Conservation (phyloP, 2,113 vertebrate genomes). For the Stegostoma tigrinum region DNA sequence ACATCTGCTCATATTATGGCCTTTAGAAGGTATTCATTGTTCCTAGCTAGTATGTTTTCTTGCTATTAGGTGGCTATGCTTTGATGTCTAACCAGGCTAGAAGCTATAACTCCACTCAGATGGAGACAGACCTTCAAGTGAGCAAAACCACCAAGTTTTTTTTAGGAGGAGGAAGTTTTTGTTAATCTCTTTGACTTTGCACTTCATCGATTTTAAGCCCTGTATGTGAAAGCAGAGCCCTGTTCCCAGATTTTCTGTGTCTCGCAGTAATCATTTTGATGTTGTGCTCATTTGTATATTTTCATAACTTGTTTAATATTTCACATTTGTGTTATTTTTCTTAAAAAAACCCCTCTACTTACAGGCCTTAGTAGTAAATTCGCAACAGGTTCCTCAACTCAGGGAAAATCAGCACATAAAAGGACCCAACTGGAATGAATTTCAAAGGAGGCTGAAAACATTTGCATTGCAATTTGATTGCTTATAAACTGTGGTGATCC, state of each 20-base stretch:
- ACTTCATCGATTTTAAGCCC: background rate
- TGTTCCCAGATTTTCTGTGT: background rate
- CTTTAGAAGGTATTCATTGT: background rate
- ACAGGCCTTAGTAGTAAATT: slow-evolving; percentile 36
- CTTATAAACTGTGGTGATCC: background rate
- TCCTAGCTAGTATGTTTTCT: background rate
- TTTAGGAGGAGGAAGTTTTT: background rate
- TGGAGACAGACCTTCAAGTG: background rate
- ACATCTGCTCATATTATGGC: too few species aligned
- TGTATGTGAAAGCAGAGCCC: background rate
- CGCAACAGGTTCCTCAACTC: slow-evolving; percentile 69
- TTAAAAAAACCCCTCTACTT: background rate
- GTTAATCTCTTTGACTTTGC: background rate
- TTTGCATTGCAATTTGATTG: slow-evolving; percentile 19
- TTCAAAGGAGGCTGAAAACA: slow-evolving; percentile 6
- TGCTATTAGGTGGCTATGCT: background rate
- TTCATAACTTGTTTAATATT: background rate
- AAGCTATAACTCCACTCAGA: background rate
- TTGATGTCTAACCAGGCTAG: background rate
- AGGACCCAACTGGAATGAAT: slow-evolving; percentile 71
- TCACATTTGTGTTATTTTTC: background rate
- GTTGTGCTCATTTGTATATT: background rate
- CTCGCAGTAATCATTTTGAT: background rate
- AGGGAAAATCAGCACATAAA: slow-evolving; percentile 71
- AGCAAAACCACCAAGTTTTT: too few species aligned